A percentile compares a stretch with the other conserved stretches of the same genome.
phyloP scores from a whole-genome alignment of 2,797 vertebrate species.

The Gadopsis marmoratus region DNA sequence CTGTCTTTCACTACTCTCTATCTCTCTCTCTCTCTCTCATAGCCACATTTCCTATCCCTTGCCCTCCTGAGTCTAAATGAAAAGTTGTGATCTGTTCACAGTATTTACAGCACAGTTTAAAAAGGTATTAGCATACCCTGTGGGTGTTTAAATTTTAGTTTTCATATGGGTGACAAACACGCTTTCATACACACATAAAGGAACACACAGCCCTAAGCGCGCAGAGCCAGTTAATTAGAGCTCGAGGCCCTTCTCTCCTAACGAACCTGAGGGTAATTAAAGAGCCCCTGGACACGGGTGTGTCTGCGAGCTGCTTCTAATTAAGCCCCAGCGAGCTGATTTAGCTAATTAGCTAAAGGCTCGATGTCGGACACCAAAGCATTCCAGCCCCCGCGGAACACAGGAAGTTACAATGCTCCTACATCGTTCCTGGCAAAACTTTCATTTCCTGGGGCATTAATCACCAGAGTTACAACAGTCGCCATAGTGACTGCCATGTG shows the following conservation, averaged over 20 bases:
- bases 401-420: constrained; percentile 74
- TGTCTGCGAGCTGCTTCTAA: constrained; percentile 83
- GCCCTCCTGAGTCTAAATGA: constrained; percentile 36
- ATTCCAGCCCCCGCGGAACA: constrained; percentile 74
- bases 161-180: constrained; percentile 52
- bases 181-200: constrained; percentile 36
- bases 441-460: constrained; percentile 83
- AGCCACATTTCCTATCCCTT: background rate
- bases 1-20: constrained; percentile 26
- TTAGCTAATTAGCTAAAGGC: constrained; percentile 86
- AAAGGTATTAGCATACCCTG: constrained; percentile 65
- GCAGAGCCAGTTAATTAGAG: constrained; percentile 81
- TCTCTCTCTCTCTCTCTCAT: constrained; percentile 9
- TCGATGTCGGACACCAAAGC: constrained; percentile 78
- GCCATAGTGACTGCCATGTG: constrained; percentile 52
- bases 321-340: constrained; percentile 87
- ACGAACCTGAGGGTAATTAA: constrained; percentile 86
- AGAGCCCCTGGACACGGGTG: constrained; percentile 82
- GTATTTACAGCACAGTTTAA: constrained; percentile 61
- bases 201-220: constrained; percentile 44
- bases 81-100: constrained; percentile 58
- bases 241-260: constrained; percentile 79
- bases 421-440: constrained; percentile 78
- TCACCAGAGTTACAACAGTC: constrained; percentile 77
- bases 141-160: constrained; percentile 54